Base-by-base conservation (phyloP, 2,797 vertebrate species). In the Threskiornis aethiopicus region DNA sequence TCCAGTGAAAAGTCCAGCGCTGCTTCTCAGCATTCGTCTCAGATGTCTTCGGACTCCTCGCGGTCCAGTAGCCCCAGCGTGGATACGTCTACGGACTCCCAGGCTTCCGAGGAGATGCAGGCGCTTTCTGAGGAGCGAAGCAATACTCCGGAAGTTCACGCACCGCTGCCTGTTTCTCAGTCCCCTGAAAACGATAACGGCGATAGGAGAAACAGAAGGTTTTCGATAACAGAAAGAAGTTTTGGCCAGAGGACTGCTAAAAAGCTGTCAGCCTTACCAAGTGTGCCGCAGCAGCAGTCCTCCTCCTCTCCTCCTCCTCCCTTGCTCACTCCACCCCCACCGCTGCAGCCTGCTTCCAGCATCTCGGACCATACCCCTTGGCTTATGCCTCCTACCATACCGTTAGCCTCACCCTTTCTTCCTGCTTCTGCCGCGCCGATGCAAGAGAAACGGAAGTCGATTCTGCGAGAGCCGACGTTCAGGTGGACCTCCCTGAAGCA, bases 21-120 rank as follows among this genome's bases (percentile, higher is more conserved):
- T 0, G 98, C 99, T 79, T 99, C 99, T 12, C 99, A 99, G 97
- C 99, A 99, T 96, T 99, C 99, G 7, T 99, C 99, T 46, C 99
- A 99, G 94, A 98, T 99, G 84, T 99, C 99, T 51, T 99, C 99
- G 4, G 99, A 99, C 78, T 99, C 99, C 78, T 99, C 99, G 21
- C 98, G 99, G 62, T 99, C 99, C 93, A 99, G 99, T 89, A 99
- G 99, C 87, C 99, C 99, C 71, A 99, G 99, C 25, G 98, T 99
- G 70, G 99, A 99, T 93, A 99, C 99, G 7, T 99, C 99, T 10
- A 99, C 99, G 3, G 99, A 99, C 96, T 99, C 99, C 35, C 99
- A 99, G 98, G 99, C 98, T 58, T 99, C 99, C 0, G 99, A 99
- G 97, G 99, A 98, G 97, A 98, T 99, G 22, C 99, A 99, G 96